These are phyloP conservation scores for Ectropis crepuscularia DNA, from an alignment of 2,888 invertebrate genomes.

Conservation along the genomic window DNA sequence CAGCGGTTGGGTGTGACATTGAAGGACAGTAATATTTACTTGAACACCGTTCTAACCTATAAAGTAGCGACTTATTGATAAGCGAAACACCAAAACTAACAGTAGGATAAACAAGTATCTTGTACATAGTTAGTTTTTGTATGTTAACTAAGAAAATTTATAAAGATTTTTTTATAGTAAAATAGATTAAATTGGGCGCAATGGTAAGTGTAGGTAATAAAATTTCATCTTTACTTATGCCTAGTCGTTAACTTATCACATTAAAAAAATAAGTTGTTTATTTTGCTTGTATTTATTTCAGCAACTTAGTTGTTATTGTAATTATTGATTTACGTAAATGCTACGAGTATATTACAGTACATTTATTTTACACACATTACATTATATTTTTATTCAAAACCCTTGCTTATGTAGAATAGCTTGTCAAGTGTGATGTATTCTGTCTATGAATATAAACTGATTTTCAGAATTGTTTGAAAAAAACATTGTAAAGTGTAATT, in stretches of 20 bases:
- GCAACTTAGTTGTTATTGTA: not conserved
- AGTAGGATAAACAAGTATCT: slow-evolving; percentile 9
- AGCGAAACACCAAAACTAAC: slow-evolving; percentile 31
- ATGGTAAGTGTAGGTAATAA: slow-evolving; percentile 40
- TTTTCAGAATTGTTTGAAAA: no score
- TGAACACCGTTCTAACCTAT: slow-evolving; percentile 30
- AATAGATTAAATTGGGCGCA: slow-evolving; percentile 26
- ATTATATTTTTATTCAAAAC: no score
- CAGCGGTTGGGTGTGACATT: slow-evolving; percentile 40
- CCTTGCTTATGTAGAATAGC: no score
- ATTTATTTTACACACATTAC: no score
- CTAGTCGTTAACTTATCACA: not conserved
- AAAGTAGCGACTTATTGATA: slow-evolving; percentile 24
- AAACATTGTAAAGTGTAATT: no score
- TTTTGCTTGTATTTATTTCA: not conserved
- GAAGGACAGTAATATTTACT: slow-evolving; percentile 43
- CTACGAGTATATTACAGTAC: no score
- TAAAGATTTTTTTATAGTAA: slow-evolving; percentile 26
- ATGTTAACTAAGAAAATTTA: slow-evolving; percentile 16
- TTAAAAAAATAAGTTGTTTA: not conserved
- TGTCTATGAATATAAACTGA: no score
- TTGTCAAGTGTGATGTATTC: no score
- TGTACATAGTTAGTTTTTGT: slow-evolving; percentile 8
- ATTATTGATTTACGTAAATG: not conserved
- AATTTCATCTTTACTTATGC: not conserved